phyloP scores from a whole-genome alignment of 2,113 vertebrate species.

The Peucedramus taeniatus region DNA sequence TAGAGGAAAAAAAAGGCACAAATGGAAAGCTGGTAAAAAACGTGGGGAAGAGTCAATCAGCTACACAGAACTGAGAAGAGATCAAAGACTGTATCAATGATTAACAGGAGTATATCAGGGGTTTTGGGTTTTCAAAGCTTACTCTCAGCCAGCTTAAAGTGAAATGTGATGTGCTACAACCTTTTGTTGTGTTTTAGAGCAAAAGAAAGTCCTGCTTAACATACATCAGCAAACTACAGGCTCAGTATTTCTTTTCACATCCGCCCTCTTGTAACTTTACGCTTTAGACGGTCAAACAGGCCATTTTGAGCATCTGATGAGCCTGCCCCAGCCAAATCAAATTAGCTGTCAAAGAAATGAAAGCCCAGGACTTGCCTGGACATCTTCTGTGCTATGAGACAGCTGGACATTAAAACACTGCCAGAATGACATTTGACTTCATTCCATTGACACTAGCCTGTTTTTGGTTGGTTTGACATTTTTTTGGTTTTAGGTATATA shows the following conservation, averaged over 20 bases:
- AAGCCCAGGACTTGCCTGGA: background rate
- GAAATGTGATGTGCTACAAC: background rate
- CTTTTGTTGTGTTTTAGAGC: background rate
- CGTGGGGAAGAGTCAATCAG: background rate
- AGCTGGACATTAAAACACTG: background rate
- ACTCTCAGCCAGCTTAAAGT: background rate
- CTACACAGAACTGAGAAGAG: background rate
- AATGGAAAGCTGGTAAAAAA: background rate
- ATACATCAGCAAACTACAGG: background rate
- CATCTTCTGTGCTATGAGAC: background rate
- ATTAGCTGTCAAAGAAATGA: background rate
- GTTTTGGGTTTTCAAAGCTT: background rate
- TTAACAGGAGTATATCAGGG: conserved; percentile 15
- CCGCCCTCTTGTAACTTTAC: background rate
- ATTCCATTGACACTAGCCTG: fast-evolving
- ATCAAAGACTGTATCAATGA: conserved; percentile 5
- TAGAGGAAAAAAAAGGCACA: background rate
- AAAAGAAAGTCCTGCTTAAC: background rate
- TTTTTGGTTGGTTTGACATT: background rate
- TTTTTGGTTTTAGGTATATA: background rate
- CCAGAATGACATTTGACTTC: background rate
- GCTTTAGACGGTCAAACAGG: background rate
- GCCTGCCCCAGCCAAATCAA: background rate
- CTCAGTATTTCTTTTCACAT: background rate
- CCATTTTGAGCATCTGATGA: background rate